A percentile compares a stretch with the other conserved stretches of the same genome.
phyloP scores from a whole-genome alignment of 2,113 vertebrate species.

The Monopterus albus region DNA sequence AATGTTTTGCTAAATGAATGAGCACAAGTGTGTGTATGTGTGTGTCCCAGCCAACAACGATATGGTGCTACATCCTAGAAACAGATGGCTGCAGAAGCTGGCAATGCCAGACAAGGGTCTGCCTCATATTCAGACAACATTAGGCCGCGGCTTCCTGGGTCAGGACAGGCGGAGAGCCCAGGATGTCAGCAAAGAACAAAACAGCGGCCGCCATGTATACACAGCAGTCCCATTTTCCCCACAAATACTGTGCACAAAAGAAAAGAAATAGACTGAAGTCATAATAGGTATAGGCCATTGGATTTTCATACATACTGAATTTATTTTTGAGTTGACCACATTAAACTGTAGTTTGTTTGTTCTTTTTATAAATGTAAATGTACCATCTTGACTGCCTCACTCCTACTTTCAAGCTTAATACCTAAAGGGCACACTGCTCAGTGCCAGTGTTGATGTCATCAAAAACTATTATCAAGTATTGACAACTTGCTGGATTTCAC shows the following conservation, averaged over 20 bases:
- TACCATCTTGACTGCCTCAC: no score
- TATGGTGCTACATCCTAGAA: constrained; percentile 24
- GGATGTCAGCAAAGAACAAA: constrained; percentile 1
- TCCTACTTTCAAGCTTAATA: no score
- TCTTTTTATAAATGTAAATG: no score
- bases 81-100: constrained; percentile 51
- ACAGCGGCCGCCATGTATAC: not conserved
- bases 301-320: constrained; percentile 8
- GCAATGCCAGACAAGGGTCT: constrained; percentile 31
- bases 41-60: constrained; percentile 20
- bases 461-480: no score
- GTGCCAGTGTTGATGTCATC: no score
- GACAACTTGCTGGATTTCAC: no score
- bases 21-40: not conserved
- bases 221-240: not conserved
- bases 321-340: no score
- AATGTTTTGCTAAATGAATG: constrained; percentile 22
- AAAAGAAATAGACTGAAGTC: no score
- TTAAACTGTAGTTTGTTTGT: no score
- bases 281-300: no score
- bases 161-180: constrained; percentile 20
- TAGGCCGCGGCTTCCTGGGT: constrained; percentile 46
- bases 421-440: no score
- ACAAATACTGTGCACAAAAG: no score
- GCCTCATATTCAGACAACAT: constrained; percentile 42